Percentiles rank a stretch among this genome's conserved stretches.
These are phyloP conservation scores for Candoia aspera DNA, from an alignment of 2,113 vertebrate species.

Conservation along the genomic window DNA sequence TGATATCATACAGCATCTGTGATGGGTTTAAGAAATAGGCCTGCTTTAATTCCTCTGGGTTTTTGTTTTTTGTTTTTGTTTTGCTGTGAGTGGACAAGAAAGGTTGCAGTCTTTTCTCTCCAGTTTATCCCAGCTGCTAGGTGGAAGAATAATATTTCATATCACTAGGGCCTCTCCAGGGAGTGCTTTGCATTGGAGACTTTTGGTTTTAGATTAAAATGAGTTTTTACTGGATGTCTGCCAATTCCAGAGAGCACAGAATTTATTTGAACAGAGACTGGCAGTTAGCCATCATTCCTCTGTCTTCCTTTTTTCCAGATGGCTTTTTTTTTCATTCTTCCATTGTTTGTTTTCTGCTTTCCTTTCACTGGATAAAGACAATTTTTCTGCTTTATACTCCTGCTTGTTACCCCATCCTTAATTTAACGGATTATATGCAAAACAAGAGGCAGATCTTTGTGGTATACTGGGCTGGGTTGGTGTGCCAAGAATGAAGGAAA, in stretches of 20 bases:
- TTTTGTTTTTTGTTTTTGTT: fast-evolving
- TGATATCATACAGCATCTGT: neutral
- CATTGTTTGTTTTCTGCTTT: neutral
- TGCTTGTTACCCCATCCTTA: neutral
- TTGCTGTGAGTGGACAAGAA: neutral
- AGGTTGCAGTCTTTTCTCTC: fast-evolving
- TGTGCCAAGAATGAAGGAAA: neutral
- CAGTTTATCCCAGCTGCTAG: neutral
- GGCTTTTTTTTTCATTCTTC: constrained; percentile 21
- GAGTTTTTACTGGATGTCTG: constrained; percentile 72
- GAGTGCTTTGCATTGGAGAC: constrained; percentile 62
- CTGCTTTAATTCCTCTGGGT: fast-evolving
- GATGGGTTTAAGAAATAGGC: neutral
- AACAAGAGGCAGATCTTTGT: neutral
- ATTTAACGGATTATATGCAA: constrained; percentile 12
- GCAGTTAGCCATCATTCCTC: constrained; percentile 61
- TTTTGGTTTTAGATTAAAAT: constrained; percentile 67
- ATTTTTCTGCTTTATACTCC: neutral
- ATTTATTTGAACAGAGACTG: constrained; percentile 62
- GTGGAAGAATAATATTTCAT: constrained; percentile 49
- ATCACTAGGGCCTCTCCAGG: constrained; percentile 48
- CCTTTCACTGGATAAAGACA: neutral
- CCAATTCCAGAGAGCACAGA: constrained; percentile 60
- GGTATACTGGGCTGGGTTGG: too few relatives aligned
- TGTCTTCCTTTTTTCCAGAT: constrained; percentile 32